Percentiles rank a stretch among this genome's conserved stretches.
phyloP scores from a whole-genome alignment of 2,888 invertebrate genomes.

The Drosophila ezoana region DNA sequence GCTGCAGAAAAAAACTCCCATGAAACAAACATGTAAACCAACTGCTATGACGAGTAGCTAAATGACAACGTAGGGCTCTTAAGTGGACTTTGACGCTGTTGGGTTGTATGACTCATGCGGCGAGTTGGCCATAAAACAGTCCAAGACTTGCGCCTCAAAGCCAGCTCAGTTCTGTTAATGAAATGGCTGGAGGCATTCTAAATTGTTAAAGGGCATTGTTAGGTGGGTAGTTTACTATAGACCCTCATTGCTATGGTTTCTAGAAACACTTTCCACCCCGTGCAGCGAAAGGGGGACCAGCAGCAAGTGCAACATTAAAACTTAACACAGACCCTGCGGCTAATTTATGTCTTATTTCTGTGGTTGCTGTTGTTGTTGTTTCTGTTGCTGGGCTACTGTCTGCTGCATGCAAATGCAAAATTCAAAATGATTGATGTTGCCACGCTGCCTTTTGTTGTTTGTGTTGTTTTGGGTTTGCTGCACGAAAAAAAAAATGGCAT shows the following conservation, averaged over 20 bases:
- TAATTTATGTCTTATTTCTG: constrained; percentile 67
- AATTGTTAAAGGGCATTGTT: constrained; percentile 29
- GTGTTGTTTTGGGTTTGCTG: constrained; percentile 23
- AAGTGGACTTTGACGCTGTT: constrained; percentile 4
- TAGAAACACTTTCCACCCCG: constrained; percentile 38
- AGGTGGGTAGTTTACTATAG: constrained; percentile 1
- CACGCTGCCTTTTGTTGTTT: constrained; percentile 54
- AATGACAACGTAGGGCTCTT: constrained; percentile 47
- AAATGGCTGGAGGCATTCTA: constrained; percentile 31
- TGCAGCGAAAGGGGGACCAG: constrained; percentile 19
- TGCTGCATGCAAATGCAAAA: constrained; percentile 62
- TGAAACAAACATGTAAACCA: constrained; percentile 26
- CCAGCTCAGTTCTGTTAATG: constrained; percentile 29
- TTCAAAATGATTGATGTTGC: constrained; percentile 76
- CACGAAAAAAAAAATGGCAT: constrained; percentile 43
- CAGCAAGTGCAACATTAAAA: constrained; percentile 61
- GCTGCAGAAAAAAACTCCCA: background rate
- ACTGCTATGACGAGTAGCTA: constrained; percentile 44
- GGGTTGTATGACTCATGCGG: constrained; percentile 55
- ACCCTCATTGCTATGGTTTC: constrained; percentile 33
- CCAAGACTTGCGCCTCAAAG: constrained; percentile 10
- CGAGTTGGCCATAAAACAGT: constrained; percentile 35
- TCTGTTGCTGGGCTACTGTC: constrained; percentile 45
- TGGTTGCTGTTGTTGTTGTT: constrained; percentile 16
- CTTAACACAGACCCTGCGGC: constrained; percentile 64